These are phyloP conservation scores for Rhaphigaster nebulosa DNA, from an alignment of 2,888 invertebrate species.

Conservation along the genomic window DNA sequence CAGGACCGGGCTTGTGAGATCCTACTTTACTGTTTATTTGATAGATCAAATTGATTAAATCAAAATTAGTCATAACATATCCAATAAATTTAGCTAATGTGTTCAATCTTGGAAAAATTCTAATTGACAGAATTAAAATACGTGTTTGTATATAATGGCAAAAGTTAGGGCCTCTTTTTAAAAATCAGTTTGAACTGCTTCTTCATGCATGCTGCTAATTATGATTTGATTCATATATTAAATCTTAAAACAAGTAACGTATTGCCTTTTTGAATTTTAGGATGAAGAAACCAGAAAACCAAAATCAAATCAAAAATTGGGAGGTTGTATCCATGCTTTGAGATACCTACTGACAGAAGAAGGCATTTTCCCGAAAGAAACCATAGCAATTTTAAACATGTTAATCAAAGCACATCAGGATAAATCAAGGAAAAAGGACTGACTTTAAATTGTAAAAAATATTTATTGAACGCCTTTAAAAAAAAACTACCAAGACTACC, in stretches of 20 bases:
- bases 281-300: conserved; percentile 56
- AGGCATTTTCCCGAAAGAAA: conserved; percentile 24
- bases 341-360: background rate
- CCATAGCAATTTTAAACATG: background rate
- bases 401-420: conserved; percentile 28
- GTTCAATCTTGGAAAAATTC: no score
- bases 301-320: conserved; percentile 22
- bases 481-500: conserved; percentile 35
- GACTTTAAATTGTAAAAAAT: conserved; percentile 10
- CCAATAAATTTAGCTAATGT: no score
- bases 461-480: background rate
- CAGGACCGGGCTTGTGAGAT: no score
- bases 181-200: background rate
- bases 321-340: conserved; percentile 34
- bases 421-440: conserved; percentile 26
- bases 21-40: no score
- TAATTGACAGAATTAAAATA: no score
- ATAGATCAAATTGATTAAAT: no score
- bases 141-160: background rate
- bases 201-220: background rate
- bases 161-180: background rate
- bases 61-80: no score
- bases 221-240: background rate
- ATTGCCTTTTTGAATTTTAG: conserved; percentile 26
- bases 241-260: background rate